phyloP scores from a whole-genome alignment of 2,113 vertebrate species.

The Naja naja region DNA sequence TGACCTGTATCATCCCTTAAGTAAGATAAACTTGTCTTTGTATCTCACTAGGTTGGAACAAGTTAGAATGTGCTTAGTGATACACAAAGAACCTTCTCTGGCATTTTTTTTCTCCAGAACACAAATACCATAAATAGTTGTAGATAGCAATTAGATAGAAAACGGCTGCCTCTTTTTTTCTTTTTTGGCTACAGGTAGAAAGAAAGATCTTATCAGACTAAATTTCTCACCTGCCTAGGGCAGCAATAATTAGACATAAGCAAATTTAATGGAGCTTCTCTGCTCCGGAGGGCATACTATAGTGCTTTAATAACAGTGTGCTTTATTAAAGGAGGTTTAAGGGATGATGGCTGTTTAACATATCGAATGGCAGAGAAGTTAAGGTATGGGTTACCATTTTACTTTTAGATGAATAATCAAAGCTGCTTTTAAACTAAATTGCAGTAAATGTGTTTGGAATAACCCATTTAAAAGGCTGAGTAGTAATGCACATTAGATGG shows the following conservation, averaged over 20 bases:
- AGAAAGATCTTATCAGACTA: slow-evolving; percentile 83
- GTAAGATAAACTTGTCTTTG: slow-evolving; percentile 58
- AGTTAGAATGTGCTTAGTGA: slow-evolving; percentile 46
- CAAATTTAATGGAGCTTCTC: slow-evolving; percentile 80
- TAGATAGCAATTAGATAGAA: slow-evolving; percentile 82
- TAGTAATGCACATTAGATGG: slow-evolving; percentile 31
- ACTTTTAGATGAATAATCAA: slow-evolving; percentile 60
- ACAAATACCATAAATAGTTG: slow-evolving; percentile 77
- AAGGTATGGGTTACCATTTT: slow-evolving; percentile 60
- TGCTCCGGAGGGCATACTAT: slow-evolving; percentile 73
- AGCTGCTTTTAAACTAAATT: slow-evolving; percentile 46
- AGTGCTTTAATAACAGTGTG: slow-evolving; percentile 82
- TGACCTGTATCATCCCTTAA: slow-evolving; percentile 57
- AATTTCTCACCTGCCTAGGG: slow-evolving; percentile 87
- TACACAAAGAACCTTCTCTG: slow-evolving; percentile 69
- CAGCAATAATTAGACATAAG: slow-evolving; percentile 85
- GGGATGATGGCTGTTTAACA: slow-evolving; percentile 76
- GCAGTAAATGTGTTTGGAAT: slow-evolving; percentile 66
- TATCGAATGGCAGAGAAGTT: slow-evolving; percentile 76
- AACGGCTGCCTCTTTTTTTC: slow-evolving; percentile 55
- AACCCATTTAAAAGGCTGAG: slow-evolving; percentile 55
- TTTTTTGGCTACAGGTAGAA: slow-evolving; percentile 79
- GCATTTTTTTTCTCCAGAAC: slow-evolving; percentile 63
- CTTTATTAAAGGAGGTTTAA: slow-evolving; percentile 83
- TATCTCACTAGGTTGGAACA: slow-evolving; percentile 53